A percentile compares a stretch with the other conserved stretches of the same genome.
Conservation (phyloP, 2,888 invertebrate species). For the Trisateles emortualis region DNA sequence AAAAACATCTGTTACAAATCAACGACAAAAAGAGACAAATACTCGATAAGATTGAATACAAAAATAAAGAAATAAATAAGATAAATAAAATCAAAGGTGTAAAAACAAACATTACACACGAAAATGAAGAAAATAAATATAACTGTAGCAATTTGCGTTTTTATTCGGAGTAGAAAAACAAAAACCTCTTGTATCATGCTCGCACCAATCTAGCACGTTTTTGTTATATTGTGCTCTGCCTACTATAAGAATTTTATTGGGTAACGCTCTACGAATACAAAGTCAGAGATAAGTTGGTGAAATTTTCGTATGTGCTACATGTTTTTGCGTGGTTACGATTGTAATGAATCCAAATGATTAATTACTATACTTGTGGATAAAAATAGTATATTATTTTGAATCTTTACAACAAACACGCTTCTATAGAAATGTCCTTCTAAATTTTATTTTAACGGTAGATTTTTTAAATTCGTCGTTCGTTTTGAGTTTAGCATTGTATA, state of each 20-base stretch:
- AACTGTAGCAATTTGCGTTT: constrained; percentile 14
- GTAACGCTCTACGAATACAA: constrained; percentile 37
- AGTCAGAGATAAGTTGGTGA: constrained; percentile 21
- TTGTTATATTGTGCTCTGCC: constrained; percentile 18
- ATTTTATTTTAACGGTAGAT: no score
- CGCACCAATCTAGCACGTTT: constrained; percentile 26
- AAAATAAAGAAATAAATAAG: background rate
- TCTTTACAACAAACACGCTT: no score
- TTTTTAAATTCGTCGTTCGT: no score
- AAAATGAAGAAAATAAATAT: constrained; percentile 8
- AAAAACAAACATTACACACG: constrained; percentile 1
- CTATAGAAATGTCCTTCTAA: no score
- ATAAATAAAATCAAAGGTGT: constrained; percentile 10
- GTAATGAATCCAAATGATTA: background rate
- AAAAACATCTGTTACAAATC: background rate
- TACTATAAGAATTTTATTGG: constrained; percentile 30
- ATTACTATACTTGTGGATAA: background rate
- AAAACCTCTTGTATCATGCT: constrained; percentile 8
- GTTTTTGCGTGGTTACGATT: constrained; percentile 8
- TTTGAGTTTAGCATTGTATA: no score
- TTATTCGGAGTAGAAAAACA: constrained; percentile 17
- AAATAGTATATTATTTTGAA: background rate
- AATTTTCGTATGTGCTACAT: constrained; percentile 17
- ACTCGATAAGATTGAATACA: background rate
- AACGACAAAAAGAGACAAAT: background rate